A percentile compares a stretch with the other conserved stretches of the same genome.
Conservation (phyloP, 2,888 invertebrate genomes). For the Tanypteryx hageni region DNA sequence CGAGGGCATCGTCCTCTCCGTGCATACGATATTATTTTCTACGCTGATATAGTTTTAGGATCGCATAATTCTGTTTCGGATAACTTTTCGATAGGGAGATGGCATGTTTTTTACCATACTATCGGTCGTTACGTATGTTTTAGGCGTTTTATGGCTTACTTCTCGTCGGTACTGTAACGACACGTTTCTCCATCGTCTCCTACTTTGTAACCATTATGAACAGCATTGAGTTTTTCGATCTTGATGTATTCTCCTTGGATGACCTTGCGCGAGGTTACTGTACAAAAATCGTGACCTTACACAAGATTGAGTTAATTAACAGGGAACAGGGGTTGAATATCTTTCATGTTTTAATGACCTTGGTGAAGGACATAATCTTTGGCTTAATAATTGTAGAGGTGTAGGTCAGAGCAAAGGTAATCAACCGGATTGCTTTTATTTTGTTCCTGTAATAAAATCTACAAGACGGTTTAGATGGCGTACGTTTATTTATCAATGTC, state of each 20-base stretch:
- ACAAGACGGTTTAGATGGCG: too few relatives aligned
- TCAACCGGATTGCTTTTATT: not conserved
- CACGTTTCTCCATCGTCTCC: too few relatives aligned
- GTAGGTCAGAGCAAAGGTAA: not conserved
- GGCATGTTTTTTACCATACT: not conserved
- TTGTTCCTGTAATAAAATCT: too few relatives aligned
- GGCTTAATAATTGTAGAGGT: not conserved
- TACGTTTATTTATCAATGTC: too few relatives aligned
- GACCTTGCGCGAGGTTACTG: constrained; percentile 34
- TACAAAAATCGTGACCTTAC: constrained; percentile 15
- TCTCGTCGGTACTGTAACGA: too few relatives aligned
- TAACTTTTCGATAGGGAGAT: not conserved
- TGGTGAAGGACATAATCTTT: not conserved
- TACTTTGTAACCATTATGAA: not conserved
- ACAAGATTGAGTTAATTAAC: not conserved
- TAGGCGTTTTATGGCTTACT: not conserved
- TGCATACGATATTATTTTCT: not conserved
- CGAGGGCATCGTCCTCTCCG: not conserved
- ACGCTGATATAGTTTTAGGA: not conserved
- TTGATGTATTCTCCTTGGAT: constrained; percentile 39
- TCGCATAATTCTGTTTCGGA: too few relatives aligned
- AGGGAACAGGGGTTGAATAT: not conserved
- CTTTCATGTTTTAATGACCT: constrained; percentile 6
- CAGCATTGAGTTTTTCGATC: constrained; percentile 1
- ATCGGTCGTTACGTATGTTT: too few relatives aligned